Conservation (phyloP, 1,140 invertebrate genomes). For the Glossosoma conforme region DNA sequence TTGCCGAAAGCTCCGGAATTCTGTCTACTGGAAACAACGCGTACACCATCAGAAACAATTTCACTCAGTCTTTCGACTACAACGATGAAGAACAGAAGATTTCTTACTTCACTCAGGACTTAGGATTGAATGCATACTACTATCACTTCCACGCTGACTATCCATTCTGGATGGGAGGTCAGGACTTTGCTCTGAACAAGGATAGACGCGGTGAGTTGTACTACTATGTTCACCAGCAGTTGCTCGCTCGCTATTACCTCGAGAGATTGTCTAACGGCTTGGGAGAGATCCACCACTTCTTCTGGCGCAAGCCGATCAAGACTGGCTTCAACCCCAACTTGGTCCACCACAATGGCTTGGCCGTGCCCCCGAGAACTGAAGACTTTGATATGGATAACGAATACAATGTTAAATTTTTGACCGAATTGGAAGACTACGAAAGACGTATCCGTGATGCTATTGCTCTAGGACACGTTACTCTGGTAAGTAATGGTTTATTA, state of each 20-base stretch:
- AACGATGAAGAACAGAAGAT: conserved; percentile 57
- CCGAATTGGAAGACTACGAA: conserved; percentile 51
- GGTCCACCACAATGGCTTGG: conserved; percentile 57
- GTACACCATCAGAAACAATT: conserved; percentile 53
- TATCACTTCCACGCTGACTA: conserved; percentile 51
- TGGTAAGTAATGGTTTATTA: too few relatives aligned
- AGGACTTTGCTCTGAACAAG: conserved; percentile 37
- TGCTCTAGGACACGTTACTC: conserved; percentile 56
- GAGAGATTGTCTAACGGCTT: conserved; percentile 55
- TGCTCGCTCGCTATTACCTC: conserved; percentile 56
- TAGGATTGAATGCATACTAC: conserved; percentile 60
- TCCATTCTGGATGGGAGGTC: conserved; percentile 48
- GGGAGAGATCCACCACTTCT: conserved; percentile 50
- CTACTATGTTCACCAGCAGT: conserved; percentile 50
- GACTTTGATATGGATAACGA: conserved; percentile 41
- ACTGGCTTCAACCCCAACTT: conserved; percentile 59
- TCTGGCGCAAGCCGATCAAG: conserved; percentile 47
- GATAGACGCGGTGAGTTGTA: conserved; percentile 52
- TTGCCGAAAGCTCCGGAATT: conserved; percentile 42
- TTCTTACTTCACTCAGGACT: conserved; percentile 69
- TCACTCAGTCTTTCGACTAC: conserved; percentile 45
- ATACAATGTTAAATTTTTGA: conserved; percentile 47
- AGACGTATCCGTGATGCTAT: conserved; percentile 60
- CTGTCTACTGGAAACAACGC: conserved; percentile 41
- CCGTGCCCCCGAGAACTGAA: conserved; percentile 52